Evolutionary conservation across 2,888 invertebrate genomes (phyloP).

Genomic region (Slavum lentiscoides): DNA sequence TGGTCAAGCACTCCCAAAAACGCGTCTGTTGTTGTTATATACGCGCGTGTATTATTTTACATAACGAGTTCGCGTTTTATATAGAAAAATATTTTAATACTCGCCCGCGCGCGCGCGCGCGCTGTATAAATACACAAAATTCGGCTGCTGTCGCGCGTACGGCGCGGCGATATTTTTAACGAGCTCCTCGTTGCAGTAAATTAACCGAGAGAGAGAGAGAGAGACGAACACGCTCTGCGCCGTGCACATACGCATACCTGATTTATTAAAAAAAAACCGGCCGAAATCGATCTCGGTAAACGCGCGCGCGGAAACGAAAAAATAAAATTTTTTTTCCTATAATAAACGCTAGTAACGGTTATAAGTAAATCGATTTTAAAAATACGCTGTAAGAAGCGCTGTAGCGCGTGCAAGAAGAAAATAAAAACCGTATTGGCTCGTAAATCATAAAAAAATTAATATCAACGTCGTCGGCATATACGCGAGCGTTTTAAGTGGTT

Average conservation of each 20-base stretch:
- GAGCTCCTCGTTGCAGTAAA: not conserved
- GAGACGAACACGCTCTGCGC: too few species aligned
- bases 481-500: not conserved
- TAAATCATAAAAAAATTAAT: slow-evolving; percentile 35
- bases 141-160: not conserved
- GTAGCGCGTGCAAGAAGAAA: not conserved
- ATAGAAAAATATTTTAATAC: not conserved
- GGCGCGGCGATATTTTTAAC: slow-evolving; percentile 24
- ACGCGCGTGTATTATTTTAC: slow-evolving; percentile 18
- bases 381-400: not conserved
- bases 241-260: too few species aligned
- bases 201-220: not conserved
- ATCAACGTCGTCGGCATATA: not conserved
- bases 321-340: not conserved
- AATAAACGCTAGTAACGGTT: not conserved
- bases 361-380: not conserved
- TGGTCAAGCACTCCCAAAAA: slow-evolving; percentile 21
- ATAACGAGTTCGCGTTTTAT: not conserved
- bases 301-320: too few species aligned
- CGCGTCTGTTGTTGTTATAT: slow-evolving; percentile 4
- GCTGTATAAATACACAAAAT: too few species aligned
- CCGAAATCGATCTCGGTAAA: not conserved
- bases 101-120: not conserved
- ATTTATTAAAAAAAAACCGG: not conserved
- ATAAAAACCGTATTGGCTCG: not conserved